Base-by-base conservation (phyloP, 2,888 invertebrate genomes). In the Drosophila anomalata region DNA sequence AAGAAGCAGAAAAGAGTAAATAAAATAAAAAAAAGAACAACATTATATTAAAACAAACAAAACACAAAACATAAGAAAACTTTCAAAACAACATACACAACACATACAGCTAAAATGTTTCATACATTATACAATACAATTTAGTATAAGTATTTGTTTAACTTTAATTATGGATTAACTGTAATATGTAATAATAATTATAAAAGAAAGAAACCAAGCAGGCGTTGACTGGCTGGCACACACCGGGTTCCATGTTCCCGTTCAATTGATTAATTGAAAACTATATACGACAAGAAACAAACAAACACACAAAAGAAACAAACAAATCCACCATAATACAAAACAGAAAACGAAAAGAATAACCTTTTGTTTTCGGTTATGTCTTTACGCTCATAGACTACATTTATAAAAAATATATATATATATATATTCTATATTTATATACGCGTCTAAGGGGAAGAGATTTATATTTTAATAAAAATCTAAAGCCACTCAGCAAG, bases 121-220 rank as follows among this genome's bases (percentile, higher is more conserved):
- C 70, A 75, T 53, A 69, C 46, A 69, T 62, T 81, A 79, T 73
- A 70, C 72, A 78, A 73, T 82, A 84, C 80, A 79, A 86, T 78
- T 83, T 81, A 72, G 57, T 20, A 59, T 86, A 88, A 88, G 87
- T 84, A 81, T 75, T 84, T 85, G 87, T 87, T 84, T 84, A 84
- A 88, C 81, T 76, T 86, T 84, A 86, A 80, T 83, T 83, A 84
- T 76, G 73, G 75, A 84, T 86, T 61, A 73, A 77, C 46, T 83
- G 76, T 83, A 86, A 72, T 74, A 73, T 79, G 80, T 83, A 80
- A 78, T 71, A 67, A 78, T 76, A 72, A 75, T 73, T 69, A 69
- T 73, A 65, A 79, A 85, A 29, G 44, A 62, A 61, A 41, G 24
- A 56, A 52, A 52, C 42, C 41, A 72, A 66, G 41, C 63, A 39